phyloP scores from a whole-genome alignment of 53 echinoderm and acorn worm genomes.

The Mesocentrotus franciscanus region DNA sequence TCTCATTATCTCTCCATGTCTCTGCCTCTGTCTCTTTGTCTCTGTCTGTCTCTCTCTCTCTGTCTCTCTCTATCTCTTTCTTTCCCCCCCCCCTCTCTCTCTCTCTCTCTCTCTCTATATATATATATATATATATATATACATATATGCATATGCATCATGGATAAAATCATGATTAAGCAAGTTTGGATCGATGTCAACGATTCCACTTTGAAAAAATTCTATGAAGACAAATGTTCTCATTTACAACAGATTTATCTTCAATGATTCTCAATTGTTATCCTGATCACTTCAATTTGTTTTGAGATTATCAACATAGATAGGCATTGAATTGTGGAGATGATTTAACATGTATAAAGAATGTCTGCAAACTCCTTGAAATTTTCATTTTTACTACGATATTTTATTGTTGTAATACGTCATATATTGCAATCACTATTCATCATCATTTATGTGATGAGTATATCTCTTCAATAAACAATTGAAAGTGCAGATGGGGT shows the following conservation, averaged over 20 bases:
- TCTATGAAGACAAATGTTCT: too few species aligned
- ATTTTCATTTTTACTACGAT: neutral
- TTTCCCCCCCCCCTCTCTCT: too few species aligned
- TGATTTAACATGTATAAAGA: neutral
- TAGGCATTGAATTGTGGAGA: neutral
- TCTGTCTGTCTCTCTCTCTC: neutral
- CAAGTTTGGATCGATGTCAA: too few species aligned
- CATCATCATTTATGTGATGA: constrained; percentile 3
- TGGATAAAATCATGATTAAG: too few species aligned
- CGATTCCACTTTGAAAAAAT: too few species aligned
- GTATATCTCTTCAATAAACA: neutral
- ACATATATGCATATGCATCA: too few species aligned
- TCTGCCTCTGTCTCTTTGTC: neutral
- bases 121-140: too few species aligned
- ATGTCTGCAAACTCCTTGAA: neutral
- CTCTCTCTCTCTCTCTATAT: neutral
- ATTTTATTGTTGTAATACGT: neutral
- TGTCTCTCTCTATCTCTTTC: too few species aligned
- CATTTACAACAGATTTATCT: too few species aligned
- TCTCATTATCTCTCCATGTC: neutral
- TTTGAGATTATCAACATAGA: neutral
- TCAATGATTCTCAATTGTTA: neutral
- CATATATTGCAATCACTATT: neutral
- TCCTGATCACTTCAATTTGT: neutral
- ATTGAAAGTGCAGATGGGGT: neutral